Evolutionary conservation across 2,113 vertebrate genomes (phyloP).

Genomic region (Pelecanus crispus): DNA sequence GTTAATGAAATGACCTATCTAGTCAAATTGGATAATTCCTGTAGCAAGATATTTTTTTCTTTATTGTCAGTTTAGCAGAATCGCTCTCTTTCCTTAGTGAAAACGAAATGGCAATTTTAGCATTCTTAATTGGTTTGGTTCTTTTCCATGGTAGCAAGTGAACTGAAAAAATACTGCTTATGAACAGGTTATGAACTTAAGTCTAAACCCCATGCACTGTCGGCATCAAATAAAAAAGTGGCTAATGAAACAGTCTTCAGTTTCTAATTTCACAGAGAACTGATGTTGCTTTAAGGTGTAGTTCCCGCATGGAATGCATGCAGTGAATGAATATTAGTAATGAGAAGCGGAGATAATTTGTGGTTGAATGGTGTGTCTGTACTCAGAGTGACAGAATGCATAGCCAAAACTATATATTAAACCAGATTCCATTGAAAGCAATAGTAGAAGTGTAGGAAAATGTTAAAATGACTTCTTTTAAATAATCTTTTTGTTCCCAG

Average conservation of each 20-base stretch:
- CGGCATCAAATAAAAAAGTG: conserved; percentile 21
- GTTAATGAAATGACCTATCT: conserved; percentile 49
- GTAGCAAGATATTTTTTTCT: conserved; percentile 8
- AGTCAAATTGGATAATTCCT: not conserved
- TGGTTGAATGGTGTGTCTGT: conserved; percentile 34
- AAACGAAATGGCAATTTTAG: conserved; percentile 43
- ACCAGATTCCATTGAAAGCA: conserved; percentile 45
- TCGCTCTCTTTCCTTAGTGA: conserved; percentile 7
- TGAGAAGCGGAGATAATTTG: conserved; percentile 67
- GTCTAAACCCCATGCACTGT: conserved; percentile 15
- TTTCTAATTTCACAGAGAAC: conserved; percentile 71
- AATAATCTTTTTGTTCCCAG: conserved; percentile 39
- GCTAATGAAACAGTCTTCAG: conserved; percentile 48
- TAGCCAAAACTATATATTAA: conserved; percentile 17
- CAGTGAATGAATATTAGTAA: conserved; percentile 63
- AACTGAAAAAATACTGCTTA: conserved; percentile 27
- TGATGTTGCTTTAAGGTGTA: conserved; percentile 58
- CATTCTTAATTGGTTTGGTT: conserved; percentile 57
- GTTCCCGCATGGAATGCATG: not conserved
- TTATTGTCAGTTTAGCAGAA: conserved; percentile 39
- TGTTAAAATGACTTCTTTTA: conserved; percentile 27
- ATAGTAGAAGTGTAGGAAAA: conserved; percentile 9
- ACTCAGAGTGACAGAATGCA: conserved; percentile 35
- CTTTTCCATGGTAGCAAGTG: conserved; percentile 35
- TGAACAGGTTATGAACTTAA: conserved; percentile 34